Percentiles rank a stretch among this genome's conserved stretches.
These are phyloP conservation scores for Poicephalus gulielmi DNA, from an alignment of 2,113 vertebrate genomes.

Conservation along the genomic window DNA sequence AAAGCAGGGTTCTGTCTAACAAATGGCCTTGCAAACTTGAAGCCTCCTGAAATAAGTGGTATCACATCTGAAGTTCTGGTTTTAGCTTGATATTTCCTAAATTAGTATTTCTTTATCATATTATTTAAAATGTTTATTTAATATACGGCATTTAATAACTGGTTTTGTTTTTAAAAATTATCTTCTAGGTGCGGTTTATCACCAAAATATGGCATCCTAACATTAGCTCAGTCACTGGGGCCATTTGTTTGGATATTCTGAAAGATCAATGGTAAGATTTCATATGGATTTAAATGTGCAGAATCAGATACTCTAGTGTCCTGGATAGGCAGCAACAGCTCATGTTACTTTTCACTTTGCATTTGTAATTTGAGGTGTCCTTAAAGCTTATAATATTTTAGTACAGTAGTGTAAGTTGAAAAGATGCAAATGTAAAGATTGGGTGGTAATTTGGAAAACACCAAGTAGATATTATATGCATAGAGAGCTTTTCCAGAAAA, in stretches of 20 bases:
- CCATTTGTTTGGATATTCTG: slow-evolving; percentile 99
- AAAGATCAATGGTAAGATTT: slow-evolving; percentile 97
- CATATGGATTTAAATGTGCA: not conserved
- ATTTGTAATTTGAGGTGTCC: not conserved
- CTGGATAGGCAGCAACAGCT: not conserved
- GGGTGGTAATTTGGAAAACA: not conserved
- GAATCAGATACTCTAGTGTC: not conserved
- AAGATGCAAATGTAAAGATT: not conserved
- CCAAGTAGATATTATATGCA: not conserved
- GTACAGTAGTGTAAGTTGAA: not conserved
- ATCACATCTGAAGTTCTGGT: not conserved
- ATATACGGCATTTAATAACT: not conserved
- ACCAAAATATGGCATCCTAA: slow-evolving; percentile 99
- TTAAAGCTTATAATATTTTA: not conserved
- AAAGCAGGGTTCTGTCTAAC: not conserved
- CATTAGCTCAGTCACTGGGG: slow-evolving; percentile 98
- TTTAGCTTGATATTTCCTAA: not conserved
- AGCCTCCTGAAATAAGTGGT: not conserved
- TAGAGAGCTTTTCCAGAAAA: not conserved
- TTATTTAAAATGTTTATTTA: not conserved
- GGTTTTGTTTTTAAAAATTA: slow-evolving; percentile 2
- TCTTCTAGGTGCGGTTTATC: slow-evolving; percentile 94
- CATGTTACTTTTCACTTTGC: not conserved
- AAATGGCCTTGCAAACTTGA: not conserved
- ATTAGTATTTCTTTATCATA: not conserved